These are phyloP conservation scores for Condylostylus longicornis DNA, from an alignment of 1,140 invertebrate genomes.

Conservation along the genomic window DNA sequence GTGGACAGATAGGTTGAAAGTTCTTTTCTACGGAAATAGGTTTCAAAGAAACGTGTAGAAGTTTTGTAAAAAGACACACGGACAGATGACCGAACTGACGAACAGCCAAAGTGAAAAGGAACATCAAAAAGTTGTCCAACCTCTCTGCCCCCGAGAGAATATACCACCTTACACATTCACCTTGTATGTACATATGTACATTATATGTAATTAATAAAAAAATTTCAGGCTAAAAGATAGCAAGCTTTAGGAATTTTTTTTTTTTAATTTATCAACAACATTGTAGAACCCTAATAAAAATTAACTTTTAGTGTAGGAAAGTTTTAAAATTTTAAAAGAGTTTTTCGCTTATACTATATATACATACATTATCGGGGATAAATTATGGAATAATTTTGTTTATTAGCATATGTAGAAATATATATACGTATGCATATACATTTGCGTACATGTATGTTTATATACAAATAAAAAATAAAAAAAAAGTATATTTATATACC, in stretches of 20 bases:
- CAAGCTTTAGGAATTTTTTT: slow-evolving; percentile 1
- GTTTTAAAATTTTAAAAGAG: not conserved
- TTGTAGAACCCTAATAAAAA: slow-evolving; percentile 4
- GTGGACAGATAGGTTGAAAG: too few species aligned
- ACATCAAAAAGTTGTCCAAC: too few species aligned
- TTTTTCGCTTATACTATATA: not conserved
- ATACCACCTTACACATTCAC: too few species aligned
- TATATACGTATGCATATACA: not conserved
- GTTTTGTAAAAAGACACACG: too few species aligned
- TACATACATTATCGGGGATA: not conserved
- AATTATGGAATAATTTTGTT: not conserved
- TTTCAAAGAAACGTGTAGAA: too few species aligned
- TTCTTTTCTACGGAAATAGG: too few species aligned
- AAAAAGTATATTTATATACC: slow-evolving; percentile 14
- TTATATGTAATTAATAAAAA: too few species aligned
- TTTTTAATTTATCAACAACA: not conserved
- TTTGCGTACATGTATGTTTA: not conserved
- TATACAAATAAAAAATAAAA: slow-evolving; percentile 8
- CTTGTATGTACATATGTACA: too few species aligned
- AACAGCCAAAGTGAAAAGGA: too few species aligned
- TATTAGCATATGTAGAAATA: not conserved
- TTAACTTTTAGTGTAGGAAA: slow-evolving; percentile 1
- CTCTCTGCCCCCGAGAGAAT: too few species aligned
- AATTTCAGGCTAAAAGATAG: too few species aligned
- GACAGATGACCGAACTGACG: too few species aligned